A percentile compares a stretch with the other conserved stretches of the same genome.
phyloP scores from a whole-genome alignment of 2,113 vertebrate genomes.

The Solea senegalensis region DNA sequence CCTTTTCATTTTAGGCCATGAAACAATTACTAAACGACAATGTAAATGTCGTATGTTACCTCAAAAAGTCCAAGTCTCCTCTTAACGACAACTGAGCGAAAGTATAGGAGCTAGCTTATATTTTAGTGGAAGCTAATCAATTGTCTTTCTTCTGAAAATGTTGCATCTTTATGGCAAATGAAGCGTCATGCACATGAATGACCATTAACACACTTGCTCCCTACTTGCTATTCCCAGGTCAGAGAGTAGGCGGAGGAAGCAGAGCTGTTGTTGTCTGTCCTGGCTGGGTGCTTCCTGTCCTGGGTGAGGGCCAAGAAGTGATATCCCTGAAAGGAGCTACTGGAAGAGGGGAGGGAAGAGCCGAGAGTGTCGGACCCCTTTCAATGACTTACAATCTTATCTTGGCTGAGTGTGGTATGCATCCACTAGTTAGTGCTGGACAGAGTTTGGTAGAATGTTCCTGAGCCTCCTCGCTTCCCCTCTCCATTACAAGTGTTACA shows the following conservation, averaged over 20 bases:
- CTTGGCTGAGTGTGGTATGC: slow-evolving; percentile 73
- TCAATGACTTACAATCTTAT: slow-evolving; percentile 78
- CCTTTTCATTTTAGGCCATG: too few species aligned
- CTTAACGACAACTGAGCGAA: too few species aligned
- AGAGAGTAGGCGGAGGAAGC: slow-evolving; percentile 46
- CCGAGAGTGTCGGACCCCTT: slow-evolving; percentile 65
- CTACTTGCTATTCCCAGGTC: slow-evolving; percentile 34
- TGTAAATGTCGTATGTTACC: too few species aligned
- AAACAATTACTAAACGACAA: too few species aligned
- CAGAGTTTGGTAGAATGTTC: slow-evolving; percentile 60
- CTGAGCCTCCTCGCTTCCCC: slow-evolving; percentile 27
- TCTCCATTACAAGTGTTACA: slow-evolving; percentile 42
- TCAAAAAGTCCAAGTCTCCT: too few species aligned
- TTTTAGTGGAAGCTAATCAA: too few species aligned
- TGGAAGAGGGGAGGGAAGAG: slow-evolving; percentile 54
- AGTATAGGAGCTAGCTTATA: too few species aligned
- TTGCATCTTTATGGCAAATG: too few species aligned
- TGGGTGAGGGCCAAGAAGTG: slow-evolving; percentile 63
- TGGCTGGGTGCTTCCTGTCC: slow-evolving; percentile 73
- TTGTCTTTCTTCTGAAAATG: too few species aligned
- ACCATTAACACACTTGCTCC: slow-evolving; percentile 28
- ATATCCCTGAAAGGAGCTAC: slow-evolving; percentile 78
- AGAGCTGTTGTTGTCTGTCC: slow-evolving; percentile 58
- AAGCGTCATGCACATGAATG: too few species aligned
- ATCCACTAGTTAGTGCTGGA: slow-evolving; percentile 57